A percentile compares a stretch with the other conserved stretches of the same genome.
Conservation (phyloP, 2,888 invertebrate species). For the Asteroscopus sphinx region DNA sequence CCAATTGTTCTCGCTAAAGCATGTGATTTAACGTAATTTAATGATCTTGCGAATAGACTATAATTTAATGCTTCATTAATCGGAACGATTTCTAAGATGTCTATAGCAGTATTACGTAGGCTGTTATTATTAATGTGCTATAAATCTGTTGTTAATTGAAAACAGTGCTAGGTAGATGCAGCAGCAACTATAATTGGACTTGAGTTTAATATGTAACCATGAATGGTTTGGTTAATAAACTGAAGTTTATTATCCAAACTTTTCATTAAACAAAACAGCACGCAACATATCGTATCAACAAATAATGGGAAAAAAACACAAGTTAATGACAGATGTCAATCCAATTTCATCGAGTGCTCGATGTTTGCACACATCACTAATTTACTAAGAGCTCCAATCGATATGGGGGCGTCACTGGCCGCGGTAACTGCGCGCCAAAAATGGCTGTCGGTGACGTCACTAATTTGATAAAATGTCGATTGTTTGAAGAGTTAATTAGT, state of each 20-base stretch:
- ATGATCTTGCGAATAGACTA: constrained; percentile 10
- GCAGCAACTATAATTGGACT: no score
- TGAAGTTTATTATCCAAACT: no score
- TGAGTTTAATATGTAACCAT: no score
- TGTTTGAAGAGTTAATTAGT: constrained; percentile 63
- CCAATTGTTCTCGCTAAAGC: constrained; percentile 28
- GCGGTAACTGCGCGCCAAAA: constrained; percentile 54
- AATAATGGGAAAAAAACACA: constrained; percentile 38
- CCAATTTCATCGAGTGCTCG: constrained; percentile 73
- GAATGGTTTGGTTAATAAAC: no score
- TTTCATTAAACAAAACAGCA: no score
- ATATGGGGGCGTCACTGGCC: constrained; percentile 58
- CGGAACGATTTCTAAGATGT: constrained; percentile 23
- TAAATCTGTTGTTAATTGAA: no score
- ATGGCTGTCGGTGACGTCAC: constrained; percentile 54
- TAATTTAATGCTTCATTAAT: constrained; percentile 7
- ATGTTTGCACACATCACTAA: constrained; percentile 73
- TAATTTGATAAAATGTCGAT: constrained; percentile 63
- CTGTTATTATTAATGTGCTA: neutral
- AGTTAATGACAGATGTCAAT: constrained; percentile 69
- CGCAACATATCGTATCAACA: constrained; percentile 20
- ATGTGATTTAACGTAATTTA: constrained; percentile 23
- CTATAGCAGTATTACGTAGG: neutral
- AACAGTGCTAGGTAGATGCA: no score
- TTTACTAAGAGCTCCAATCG: constrained; percentile 74